phyloP scores from a whole-genome alignment of 2,797 vertebrate species.

The Aplochiton taeniatus region DNA sequence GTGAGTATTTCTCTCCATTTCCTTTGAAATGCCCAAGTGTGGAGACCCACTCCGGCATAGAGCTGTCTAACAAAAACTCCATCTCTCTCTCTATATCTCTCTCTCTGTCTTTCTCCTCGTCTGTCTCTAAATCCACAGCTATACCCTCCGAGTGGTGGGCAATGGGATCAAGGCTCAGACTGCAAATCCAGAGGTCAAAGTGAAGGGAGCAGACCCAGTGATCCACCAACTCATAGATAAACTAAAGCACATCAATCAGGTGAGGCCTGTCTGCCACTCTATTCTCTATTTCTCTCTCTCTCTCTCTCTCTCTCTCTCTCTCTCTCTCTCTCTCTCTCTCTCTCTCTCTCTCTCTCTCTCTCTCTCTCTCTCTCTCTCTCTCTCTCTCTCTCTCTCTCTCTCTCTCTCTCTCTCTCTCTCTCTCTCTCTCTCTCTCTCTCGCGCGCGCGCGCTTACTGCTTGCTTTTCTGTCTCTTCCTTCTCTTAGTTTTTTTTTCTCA shows the following conservation, averaged over 20 bases:
- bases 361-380: neutral
- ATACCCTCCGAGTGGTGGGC: conserved; percentile 83
- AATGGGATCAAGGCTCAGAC: conserved; percentile 86
- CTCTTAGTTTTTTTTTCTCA: too few species aligned
- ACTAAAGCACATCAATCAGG: conserved; percentile 90
- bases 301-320: neutral
- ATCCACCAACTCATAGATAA: conserved; percentile 91
- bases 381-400: too few species aligned
- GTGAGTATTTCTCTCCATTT: neutral
- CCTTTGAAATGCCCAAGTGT: too few species aligned
- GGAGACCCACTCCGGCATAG: too few species aligned
- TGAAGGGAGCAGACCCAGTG: conserved; percentile 83
- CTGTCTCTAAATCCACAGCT: conserved; percentile 64
- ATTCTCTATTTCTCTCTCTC: neutral
- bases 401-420: too few species aligned
- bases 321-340: neutral
- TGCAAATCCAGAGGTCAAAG: conserved; percentile 87
- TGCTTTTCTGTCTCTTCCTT: too few species aligned
- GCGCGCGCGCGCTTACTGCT: too few species aligned
- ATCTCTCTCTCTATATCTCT: neutral
- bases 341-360: neutral
- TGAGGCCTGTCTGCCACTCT: conserved; percentile 54
- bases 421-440: too few species aligned
- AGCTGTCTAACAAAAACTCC: neutral
- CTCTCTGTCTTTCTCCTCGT: neutral